These are phyloP conservation scores for Silurus aristotelis DNA, from an alignment of 2,797 vertebrate genomes.

Conservation along the genomic window DNA sequence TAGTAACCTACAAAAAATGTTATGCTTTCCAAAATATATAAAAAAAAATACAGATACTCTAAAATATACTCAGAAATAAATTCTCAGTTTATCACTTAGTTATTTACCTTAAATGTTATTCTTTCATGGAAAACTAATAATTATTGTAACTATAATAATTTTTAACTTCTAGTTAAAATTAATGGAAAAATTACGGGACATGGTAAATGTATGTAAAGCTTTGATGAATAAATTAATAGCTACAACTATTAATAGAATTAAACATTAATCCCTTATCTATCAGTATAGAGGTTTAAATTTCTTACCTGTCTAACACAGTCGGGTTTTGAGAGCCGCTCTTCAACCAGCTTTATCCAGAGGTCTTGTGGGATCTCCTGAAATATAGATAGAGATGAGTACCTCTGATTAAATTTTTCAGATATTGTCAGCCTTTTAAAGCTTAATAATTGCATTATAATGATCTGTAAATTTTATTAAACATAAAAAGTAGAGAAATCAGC, in stretches of 20 bases:
- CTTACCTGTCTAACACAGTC: conserved; percentile 81
- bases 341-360: conserved; percentile 73
- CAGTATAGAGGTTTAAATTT: background rate
- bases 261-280: background rate
- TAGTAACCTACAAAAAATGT: background rate
- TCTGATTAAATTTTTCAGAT: background rate
- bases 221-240: background rate
- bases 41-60: background rate
- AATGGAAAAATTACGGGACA: background rate
- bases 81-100: background rate
- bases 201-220: background rate
- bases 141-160: background rate
- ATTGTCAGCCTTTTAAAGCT: background rate
- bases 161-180: background rate
- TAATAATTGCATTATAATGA: background rate
- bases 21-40: background rate
- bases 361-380: conserved; percentile 65
- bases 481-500: background rate
- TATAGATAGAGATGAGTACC: background rate
- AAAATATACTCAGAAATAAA: background rate
- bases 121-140: background rate
- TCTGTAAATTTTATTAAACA: background rate
- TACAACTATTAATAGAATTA: too few species aligned
- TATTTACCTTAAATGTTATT: background rate
- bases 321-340: conserved; percentile 72